Conservation (phyloP, 1,140 invertebrate species). For the Brachionus sp. region DNA sequence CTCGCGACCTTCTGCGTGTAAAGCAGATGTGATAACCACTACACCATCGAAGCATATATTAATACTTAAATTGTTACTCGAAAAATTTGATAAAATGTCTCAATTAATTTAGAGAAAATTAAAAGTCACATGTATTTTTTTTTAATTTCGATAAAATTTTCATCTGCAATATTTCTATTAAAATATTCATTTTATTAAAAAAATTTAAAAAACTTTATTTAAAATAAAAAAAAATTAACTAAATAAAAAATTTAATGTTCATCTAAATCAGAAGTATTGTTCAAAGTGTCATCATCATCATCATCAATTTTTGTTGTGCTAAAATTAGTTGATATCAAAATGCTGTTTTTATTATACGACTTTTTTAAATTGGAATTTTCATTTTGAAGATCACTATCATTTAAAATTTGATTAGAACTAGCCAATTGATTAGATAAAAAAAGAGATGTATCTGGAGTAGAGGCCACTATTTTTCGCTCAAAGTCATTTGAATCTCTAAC, state of each 20-base stretch:
- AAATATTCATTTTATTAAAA: not conserved
- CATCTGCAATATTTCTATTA: not conserved
- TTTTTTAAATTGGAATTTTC: not conserved
- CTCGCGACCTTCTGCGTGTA: slow-evolving; percentile 49
- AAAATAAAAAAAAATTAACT: not conserved
- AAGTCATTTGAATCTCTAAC: slow-evolving; percentile 44
- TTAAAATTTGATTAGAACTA: slow-evolving; percentile 7
- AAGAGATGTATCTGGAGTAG: slow-evolving; percentile 38
- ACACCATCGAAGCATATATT: slow-evolving; percentile 27
- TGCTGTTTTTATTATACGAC: not conserved
- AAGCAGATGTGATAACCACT: slow-evolving; percentile 49
- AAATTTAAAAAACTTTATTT: not conserved
- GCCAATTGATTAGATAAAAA: not conserved
- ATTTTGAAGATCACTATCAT: not conserved
- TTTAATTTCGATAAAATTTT: not conserved
- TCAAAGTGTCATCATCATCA: slow-evolving; percentile 14
- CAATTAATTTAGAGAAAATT: too few relatives aligned
- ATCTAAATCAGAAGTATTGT: slow-evolving; percentile 29
- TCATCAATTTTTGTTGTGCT: slow-evolving; percentile 1
- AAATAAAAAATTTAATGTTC: slow-evolving; percentile 7
- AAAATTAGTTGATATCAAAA: slow-evolving; percentile 2
- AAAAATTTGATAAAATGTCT: not conserved
- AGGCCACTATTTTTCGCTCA: slow-evolving; percentile 38
- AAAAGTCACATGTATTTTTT: not conserved
- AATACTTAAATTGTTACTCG: not conserved